Evolutionary conservation across 2,113 vertebrate species (phyloP).

Genomic region (Phasianus colchicus): DNA sequence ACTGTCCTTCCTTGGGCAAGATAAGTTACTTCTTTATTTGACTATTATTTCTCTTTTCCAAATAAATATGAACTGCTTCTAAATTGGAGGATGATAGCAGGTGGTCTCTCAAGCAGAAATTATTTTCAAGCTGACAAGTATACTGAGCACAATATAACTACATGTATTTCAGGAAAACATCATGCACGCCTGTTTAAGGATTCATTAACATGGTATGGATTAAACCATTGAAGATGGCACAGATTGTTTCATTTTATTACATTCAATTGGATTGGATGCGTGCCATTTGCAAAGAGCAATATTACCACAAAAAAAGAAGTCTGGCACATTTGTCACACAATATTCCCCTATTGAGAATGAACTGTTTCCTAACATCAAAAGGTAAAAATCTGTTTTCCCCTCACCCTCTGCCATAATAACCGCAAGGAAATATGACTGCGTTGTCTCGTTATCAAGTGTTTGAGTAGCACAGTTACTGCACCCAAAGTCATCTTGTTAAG

Average conservation of each 20-base stretch:
- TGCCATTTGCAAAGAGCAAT: constrained; percentile 78
- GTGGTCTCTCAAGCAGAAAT: constrained; percentile 68
- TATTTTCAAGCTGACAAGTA: constrained; percentile 65
- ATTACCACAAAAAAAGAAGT: constrained; percentile 69
- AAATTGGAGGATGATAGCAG: constrained; percentile 56
- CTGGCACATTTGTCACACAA: constrained; percentile 72
- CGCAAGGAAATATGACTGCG: not conserved
- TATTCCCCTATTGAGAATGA: constrained; percentile 60
- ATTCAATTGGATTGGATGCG: constrained; percentile 75
- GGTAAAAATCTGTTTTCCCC: constrained; percentile 50
- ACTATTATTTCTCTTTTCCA: constrained; percentile 56
- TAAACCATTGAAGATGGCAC: constrained; percentile 74
- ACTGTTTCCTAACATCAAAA: constrained; percentile 66
- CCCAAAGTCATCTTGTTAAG: rapidly evolving
- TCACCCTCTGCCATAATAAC: not conserved
- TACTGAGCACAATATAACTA: constrained; percentile 36
- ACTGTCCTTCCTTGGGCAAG: constrained; percentile 24
- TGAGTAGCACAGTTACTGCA: not conserved
- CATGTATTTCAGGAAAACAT: constrained; percentile 64
- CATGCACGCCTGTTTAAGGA: constrained; percentile 73
- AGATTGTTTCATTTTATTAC: constrained; percentile 80
- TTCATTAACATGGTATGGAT: constrained; percentile 78
- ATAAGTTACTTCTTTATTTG: constrained; percentile 43
- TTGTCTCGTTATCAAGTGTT: not conserved
- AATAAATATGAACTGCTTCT: constrained; percentile 58